phyloP scores from a whole-genome alignment of 2,797 vertebrate genomes.

The Neosalanx taihuensis region DNA sequence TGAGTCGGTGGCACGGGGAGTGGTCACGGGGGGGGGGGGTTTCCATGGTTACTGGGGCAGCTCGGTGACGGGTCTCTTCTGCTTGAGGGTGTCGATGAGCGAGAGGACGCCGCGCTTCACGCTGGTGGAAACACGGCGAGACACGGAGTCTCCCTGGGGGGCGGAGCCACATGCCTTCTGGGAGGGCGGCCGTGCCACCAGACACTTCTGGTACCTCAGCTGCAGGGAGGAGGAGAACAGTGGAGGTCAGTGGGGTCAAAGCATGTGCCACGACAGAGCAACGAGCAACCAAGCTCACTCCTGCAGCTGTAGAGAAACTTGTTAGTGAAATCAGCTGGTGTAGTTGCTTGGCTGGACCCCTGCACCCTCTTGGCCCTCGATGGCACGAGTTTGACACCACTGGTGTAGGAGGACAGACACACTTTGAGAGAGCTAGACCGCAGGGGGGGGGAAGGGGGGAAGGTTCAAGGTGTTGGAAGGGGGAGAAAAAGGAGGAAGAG shows the following conservation, averaged over 20 bases:
- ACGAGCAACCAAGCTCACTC: too few relatives aligned
- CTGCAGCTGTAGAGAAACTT: too few relatives aligned
- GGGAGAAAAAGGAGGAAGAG: too few relatives aligned
- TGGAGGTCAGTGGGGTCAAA: background rate
- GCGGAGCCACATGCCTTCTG: constrained; percentile 88
- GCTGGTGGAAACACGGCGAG: constrained; percentile 91
- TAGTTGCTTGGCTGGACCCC: too few relatives aligned
- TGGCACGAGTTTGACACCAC: too few relatives aligned
- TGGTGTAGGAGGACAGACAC: background rate
- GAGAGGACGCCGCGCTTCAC: constrained; percentile 94
- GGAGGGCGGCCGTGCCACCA: constrained; percentile 92
- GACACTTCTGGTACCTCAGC: constrained; percentile 97
- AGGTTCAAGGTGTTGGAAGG: too few relatives aligned
- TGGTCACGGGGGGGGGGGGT: background rate
- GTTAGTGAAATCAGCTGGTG: too few relatives aligned
- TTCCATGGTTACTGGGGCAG: constrained; percentile 76
- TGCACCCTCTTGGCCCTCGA: too few relatives aligned
- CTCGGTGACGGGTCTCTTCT: constrained; percentile 90
- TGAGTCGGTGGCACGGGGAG: constrained; percentile 15
- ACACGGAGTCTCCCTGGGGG: constrained; percentile 88
- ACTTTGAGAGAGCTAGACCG: background rate
- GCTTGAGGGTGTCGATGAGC: constrained; percentile 99
- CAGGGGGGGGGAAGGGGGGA: background rate
- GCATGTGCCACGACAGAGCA: too few relatives aligned
- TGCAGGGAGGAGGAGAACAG: constrained; percentile 52